phyloP scores from a whole-genome alignment of 2,888 invertebrate genomes.

The Phasia obesa region DNA sequence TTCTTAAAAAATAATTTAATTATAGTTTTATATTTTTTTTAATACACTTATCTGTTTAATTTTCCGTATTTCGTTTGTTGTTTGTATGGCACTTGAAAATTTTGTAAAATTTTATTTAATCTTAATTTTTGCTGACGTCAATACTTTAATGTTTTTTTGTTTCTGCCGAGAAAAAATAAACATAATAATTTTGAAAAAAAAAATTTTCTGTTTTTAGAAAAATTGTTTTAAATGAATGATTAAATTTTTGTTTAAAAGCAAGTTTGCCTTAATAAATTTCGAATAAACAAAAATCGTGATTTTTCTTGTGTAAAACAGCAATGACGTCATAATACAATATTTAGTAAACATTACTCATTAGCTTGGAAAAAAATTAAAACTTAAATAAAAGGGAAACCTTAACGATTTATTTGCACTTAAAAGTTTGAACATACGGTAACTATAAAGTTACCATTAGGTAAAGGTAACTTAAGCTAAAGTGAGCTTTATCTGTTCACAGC shows the following conservation, averaged over 20 bases:
- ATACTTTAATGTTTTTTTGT: constrained; percentile 33
- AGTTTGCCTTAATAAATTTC: no score
- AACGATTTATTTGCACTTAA: background rate
- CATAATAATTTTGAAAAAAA: background rate
- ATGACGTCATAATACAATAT: background rate
- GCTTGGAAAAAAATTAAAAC: no score
- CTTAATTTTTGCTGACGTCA: constrained; percentile 52
- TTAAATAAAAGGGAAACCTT: no score
- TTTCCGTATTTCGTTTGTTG: background rate
- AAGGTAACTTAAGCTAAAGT: no score
- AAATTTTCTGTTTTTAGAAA: background rate
- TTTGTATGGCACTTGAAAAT: constrained; percentile 10
- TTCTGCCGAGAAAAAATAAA: constrained; percentile 14
- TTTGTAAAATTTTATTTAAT: constrained; percentile 13
- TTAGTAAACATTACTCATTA: background rate
- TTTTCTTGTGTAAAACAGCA: no score
- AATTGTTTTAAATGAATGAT: background rate
- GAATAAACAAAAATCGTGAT: no score
- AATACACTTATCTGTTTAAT: background rate
- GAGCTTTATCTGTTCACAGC: no score
- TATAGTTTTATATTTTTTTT: no score
- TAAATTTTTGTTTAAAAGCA: background rate
- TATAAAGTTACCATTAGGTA: no score
- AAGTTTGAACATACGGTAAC: no score
- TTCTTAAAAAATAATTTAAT: no score